A percentile compares a stretch with the other conserved stretches of the same genome.
These are phyloP conservation scores for Anthopleura sola DNA, from an alignment of 64 coral and sea anemone genomes.

Conservation along the genomic window DNA sequence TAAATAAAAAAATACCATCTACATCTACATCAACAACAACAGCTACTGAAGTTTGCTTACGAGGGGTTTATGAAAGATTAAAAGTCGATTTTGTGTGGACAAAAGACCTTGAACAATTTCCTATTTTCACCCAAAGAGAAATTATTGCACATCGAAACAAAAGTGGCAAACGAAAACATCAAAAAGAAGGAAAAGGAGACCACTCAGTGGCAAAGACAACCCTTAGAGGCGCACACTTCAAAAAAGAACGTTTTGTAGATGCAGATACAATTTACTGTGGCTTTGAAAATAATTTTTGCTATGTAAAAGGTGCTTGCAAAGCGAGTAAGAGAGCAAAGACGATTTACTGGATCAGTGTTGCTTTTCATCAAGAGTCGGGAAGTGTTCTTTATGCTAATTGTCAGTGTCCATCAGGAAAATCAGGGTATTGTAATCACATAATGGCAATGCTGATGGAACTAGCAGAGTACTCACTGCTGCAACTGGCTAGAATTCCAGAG, in stretches of 20 bases:
- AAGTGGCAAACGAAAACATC: constrained; percentile 3
- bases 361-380: not conserved
- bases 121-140: not conserved
- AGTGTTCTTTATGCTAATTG: constrained; percentile 51
- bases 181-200: not conserved
- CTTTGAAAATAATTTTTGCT: not conserved
- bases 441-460: constrained; percentile 42
- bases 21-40: not conserved
- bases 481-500: constrained; percentile 21
- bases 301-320: not conserved
- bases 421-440: constrained; percentile 47
- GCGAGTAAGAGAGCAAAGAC: not conserved
- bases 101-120: not conserved
- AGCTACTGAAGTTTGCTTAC: not conserved
- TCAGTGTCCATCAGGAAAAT: constrained; percentile 46
- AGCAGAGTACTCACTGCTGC: constrained; percentile 49
- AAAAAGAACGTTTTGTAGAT: not conserved
- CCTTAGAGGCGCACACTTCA: not conserved
- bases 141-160: not conserved
- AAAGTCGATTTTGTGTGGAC: not conserved
- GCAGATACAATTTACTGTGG: constrained; percentile 1
- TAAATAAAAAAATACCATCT: not conserved
- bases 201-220: not conserved
- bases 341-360: not conserved
- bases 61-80: not conserved